Conservation (phyloP, 2,888 invertebrate species). For the Campoletis raptor region DNA sequence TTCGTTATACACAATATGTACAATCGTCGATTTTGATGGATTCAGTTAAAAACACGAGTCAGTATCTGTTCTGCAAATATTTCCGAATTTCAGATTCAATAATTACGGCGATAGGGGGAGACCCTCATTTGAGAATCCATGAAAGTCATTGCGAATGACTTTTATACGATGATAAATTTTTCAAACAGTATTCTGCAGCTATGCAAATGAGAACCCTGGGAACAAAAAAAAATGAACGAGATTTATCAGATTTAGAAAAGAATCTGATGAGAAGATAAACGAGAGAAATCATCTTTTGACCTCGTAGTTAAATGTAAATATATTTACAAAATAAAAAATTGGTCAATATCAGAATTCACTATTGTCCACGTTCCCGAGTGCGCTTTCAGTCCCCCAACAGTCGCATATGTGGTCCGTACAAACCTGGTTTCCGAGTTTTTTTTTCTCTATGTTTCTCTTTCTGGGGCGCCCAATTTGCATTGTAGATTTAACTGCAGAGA, state of each 20-base stretch:
- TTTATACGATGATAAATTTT: not conserved
- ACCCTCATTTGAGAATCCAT: no score
- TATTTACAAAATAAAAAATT: slow-evolving; percentile 52
- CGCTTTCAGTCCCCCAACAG: slow-evolving; percentile 33
- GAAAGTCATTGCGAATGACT: no score
- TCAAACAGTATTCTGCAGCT: not conserved
- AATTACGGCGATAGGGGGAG: not conserved
- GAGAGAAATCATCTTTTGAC: slow-evolving; percentile 70
- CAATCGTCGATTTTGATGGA: not conserved
- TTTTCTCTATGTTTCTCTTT: slow-evolving; percentile 72
- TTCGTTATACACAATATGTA: no score
- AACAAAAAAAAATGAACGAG: slow-evolving; percentile 11
- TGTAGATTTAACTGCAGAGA: slow-evolving; percentile 79
- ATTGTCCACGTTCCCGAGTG: slow-evolving; percentile 7
- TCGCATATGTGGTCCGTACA: slow-evolving; percentile 77
- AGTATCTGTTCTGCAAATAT: not conserved
- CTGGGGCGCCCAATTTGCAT: slow-evolving; percentile 77
- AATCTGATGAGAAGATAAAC: slow-evolving; percentile 74
- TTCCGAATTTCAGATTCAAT: not conserved
- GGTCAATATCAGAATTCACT: slow-evolving; percentile 15
- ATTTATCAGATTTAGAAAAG: slow-evolving; percentile 74
- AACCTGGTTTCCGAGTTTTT: slow-evolving; percentile 73
- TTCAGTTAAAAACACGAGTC: not conserved
- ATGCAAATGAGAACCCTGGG: no score
- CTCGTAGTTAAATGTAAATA: slow-evolving; percentile 64